Evolutionary conservation across 2,888 invertebrate genomes (phyloP).

Genomic region (Bibio marci): DNA sequence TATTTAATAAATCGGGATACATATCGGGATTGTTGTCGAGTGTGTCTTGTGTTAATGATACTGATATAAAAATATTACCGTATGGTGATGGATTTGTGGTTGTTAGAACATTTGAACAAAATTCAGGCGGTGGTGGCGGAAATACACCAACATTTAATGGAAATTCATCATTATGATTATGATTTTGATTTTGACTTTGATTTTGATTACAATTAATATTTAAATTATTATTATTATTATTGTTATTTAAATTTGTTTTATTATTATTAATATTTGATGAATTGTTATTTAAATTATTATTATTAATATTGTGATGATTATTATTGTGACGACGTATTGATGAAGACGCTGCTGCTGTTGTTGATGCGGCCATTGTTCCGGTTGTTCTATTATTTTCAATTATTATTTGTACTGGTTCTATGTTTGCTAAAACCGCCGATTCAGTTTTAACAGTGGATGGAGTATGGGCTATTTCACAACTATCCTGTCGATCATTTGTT

Average conservation of each 20-base stretch:
- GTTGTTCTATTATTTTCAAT: constrained; percentile 30
- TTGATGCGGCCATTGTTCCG: constrained; percentile 7
- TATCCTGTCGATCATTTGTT: constrained; percentile 41
- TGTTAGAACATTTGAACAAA: constrained; percentile 31
- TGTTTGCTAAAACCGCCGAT: constrained; percentile 32
- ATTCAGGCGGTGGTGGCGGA: constrained; percentile 40
- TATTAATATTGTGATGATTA: too few relatives aligned
- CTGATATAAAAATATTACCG: constrained; percentile 74
- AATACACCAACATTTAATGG: constrained; percentile 31
- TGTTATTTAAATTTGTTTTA: too few relatives aligned
- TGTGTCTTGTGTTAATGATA: constrained; percentile 57
- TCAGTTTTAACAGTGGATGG: constrained; percentile 32
- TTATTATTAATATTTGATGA: not conserved
- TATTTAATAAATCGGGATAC: constrained; percentile 66
- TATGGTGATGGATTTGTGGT: constrained; percentile 29
- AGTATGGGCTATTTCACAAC: constrained; percentile 47
- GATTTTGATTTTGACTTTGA: constrained; percentile 14
- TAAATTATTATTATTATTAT: too few relatives aligned
- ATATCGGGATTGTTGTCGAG: constrained; percentile 39
- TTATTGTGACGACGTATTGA: constrained; percentile 2
- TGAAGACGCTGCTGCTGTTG: constrained; percentile 5
- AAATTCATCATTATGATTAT: constrained; percentile 27
- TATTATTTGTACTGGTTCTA: constrained; percentile 43
- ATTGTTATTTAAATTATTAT: too few relatives aligned
- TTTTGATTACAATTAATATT: too few relatives aligned